These are phyloP conservation scores for Anolis sagrei DNA, from an alignment of 2,113 vertebrate genomes.

Conservation along the genomic window DNA sequence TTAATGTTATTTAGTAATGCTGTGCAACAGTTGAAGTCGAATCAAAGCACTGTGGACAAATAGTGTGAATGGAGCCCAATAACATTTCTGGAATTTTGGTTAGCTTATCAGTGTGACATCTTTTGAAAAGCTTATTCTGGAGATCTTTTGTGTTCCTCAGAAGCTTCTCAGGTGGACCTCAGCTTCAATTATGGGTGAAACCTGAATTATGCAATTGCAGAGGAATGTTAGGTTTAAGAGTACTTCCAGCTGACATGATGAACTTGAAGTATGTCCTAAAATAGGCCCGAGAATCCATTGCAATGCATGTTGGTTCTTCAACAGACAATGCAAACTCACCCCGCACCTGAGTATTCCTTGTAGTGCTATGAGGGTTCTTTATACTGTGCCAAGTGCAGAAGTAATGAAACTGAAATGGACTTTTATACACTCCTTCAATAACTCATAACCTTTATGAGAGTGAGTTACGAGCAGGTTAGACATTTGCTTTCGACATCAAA, in stretches of 20 bases:
- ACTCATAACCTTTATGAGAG: neutral
- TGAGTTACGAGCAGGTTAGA: neutral
- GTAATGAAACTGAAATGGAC: conserved; percentile 14
- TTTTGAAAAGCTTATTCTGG: neutral
- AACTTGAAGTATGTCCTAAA: neutral
- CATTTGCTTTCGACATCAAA: neutral
- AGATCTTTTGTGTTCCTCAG: too few relatives aligned
- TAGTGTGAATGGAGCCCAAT: too few relatives aligned
- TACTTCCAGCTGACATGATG: neutral
- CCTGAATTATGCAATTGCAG: neutral
- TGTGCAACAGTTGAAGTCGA: too few relatives aligned
- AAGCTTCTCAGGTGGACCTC: neutral
- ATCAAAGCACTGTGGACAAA: too few relatives aligned
- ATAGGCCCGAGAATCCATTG: neutral
- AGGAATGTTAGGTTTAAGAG: neutral
- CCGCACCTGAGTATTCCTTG: neutral
- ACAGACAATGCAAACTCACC: neutral
- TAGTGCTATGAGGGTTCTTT: conserved; percentile 17
- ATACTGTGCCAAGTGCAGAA: neutral
- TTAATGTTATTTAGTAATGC: too few relatives aligned
- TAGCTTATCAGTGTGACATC: neutral
- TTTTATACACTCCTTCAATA: neutral
- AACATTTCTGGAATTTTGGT: neutral
- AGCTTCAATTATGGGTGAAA: neutral
- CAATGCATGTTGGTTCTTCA: neutral